Conservation (phyloP, 2,797 vertebrate species). For the Tympanoctomys barrerae region DNA sequence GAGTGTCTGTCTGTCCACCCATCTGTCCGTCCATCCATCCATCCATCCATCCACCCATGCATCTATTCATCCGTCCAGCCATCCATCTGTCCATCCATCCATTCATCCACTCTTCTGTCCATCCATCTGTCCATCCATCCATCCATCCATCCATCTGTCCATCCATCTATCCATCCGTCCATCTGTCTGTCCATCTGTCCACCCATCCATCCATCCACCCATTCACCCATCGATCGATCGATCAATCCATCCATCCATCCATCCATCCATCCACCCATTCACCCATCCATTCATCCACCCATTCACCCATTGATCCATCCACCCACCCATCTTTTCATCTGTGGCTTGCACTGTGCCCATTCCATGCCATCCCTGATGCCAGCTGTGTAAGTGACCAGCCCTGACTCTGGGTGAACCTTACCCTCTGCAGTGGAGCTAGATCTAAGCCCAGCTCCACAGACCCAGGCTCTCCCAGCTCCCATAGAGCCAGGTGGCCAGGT, state of each 20-base stretch:
- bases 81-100: not conserved
- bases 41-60: no score
- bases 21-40: not conserved
- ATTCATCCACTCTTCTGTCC: no score
- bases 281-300: not conserved
- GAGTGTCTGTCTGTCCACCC: not conserved
- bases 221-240: no score
- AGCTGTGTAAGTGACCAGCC: not conserved
- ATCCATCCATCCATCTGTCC: no score
- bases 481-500: rapidly evolving
- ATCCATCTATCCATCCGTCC: no score
- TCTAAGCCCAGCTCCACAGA: not conserved
- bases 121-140: no score
- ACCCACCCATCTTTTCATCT: not conserved
- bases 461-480: not conserved
- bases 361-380: not conserved
- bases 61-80: not conserved
- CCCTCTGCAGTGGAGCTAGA: not conserved
- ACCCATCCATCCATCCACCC: no score
- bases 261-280: no score
- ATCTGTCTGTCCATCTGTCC: no score
- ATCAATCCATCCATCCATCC: not conserved
- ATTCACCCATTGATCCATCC: no score
- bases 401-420: not conserved
- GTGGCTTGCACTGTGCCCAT: not conserved